A percentile compares a stretch with the other conserved stretches of the same genome.
phyloP scores from a whole-genome alignment of 1,140 invertebrate genomes.

The Pentalonia nigronervosa region DNA sequence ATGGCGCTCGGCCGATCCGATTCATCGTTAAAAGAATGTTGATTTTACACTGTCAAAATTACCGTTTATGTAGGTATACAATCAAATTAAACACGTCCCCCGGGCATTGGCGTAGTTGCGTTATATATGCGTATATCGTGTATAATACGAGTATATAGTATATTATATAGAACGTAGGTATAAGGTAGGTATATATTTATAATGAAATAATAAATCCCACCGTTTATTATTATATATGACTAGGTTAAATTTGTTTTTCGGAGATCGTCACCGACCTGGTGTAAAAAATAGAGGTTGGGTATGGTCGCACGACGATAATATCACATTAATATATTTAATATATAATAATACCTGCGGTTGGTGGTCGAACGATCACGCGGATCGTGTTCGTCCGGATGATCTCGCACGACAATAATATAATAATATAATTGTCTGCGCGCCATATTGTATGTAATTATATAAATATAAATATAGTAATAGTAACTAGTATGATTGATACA shows the following conservation, averaged over 20 bases:
- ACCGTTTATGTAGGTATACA: neutral
- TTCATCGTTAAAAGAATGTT: constrained; percentile 10
- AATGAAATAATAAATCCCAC: neutral
- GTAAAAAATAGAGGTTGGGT: constrained; percentile 2
- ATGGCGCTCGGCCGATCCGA: neutral
- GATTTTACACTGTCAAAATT: neutral
- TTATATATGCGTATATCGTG: neutral
- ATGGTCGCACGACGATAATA: neutral
- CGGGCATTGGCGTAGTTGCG: too few relatives aligned
- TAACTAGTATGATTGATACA: neutral
- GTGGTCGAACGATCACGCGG: neutral
- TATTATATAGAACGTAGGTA: neutral
- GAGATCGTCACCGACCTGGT: neutral
- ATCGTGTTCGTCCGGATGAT: neutral
- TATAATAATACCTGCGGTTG: neutral
- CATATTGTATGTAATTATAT: neutral
- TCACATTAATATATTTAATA: neutral
- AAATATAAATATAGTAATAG: neutral
- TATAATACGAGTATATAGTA: neutral
- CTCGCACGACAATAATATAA: neutral
- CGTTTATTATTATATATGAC: neutral
- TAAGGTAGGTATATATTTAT: neutral
- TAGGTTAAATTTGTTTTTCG: neutral
- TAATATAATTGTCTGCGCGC: neutral
- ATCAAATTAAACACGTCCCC: neutral